Conservation (phyloP, 1,140 invertebrate species). For the Ganaspis sp. region DNA sequence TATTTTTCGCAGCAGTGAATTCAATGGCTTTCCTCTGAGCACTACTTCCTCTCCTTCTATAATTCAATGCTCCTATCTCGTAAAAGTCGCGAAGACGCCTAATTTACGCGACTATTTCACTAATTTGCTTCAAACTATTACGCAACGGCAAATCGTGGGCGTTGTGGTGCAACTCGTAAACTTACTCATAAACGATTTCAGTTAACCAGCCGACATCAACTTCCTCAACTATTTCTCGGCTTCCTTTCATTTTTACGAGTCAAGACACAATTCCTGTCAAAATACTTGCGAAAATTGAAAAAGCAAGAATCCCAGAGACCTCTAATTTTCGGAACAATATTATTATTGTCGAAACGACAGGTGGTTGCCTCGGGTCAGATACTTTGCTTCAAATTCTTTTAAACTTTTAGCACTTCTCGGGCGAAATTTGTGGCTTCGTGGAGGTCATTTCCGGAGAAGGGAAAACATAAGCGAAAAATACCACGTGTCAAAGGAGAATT, state of each 20-base stretch:
- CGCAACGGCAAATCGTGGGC: constrained; percentile 14
- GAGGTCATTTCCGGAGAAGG: neutral
- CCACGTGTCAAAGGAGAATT: neutral
- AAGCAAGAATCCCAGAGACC: neutral
- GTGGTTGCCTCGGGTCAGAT: neutral
- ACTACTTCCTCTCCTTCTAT: constrained; percentile 17
- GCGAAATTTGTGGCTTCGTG: neutral
- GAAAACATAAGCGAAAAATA: neutral
- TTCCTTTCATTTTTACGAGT: neutral
- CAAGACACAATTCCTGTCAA: neutral
- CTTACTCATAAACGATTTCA: constrained; percentile 17
- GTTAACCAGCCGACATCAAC: constrained; percentile 19
- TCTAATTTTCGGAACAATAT: constrained; percentile 8
- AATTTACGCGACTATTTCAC: constrained; percentile 7
- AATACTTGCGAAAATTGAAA: neutral
- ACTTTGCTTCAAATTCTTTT: neutral
- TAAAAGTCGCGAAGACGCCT: constrained; percentile 13
- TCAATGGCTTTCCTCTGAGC: neutral
- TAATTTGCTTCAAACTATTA: constrained; percentile 4
- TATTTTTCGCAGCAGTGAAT: neutral
- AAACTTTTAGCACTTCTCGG: neutral
- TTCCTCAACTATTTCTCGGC: neutral
- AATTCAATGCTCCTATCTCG: neutral
- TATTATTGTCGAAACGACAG: neutral
- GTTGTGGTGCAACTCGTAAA: constrained; percentile 12